These are phyloP conservation scores for Pangasius krempfi DNA, from an alignment of 2,797 vertebrate species.

Conservation along the genomic window DNA sequence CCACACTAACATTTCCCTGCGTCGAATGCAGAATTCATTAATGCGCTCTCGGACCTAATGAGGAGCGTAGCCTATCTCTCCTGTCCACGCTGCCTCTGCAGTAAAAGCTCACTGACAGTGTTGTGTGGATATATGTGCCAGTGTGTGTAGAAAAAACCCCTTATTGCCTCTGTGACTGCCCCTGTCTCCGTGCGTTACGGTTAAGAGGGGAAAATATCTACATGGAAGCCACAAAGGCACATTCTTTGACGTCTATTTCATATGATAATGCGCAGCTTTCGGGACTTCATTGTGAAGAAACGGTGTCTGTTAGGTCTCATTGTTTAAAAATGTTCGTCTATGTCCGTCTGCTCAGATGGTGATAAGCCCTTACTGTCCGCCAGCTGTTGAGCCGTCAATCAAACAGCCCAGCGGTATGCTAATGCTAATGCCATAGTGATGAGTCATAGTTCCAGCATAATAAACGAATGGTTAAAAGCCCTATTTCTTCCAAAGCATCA, in stretches of 20 bases:
- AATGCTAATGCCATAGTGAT: conserved; percentile 23
- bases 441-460: conserved; percentile 45
- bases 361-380: conserved; percentile 43
- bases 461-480: neutral
- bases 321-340: conserved; percentile 40
- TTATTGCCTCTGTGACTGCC: conserved; percentile 12
- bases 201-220: conserved; percentile 14
- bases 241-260: conserved; percentile 18
- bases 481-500: neutral
- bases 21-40: neutral
- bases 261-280: conserved; percentile 20
- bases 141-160: neutral
- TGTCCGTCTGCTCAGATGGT: conserved; percentile 52
- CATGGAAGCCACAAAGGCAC: conserved; percentile 4
- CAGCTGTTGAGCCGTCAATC: conserved; percentile 48
- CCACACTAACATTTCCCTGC: neutral
- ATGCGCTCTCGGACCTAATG: neutral
- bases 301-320: conserved; percentile 29
- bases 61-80: neutral
- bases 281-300: conserved; percentile 28
- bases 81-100: conserved; percentile 12
- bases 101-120: conserved; percentile 25
- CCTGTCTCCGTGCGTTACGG: neutral
- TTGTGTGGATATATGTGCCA: neutral
- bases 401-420: conserved; percentile 22